Evolutionary conservation across 2,797 vertebrate species (phyloP), one percentile per base, ranked within the genome.

Genomic region (Acrossocheilus wenchowensis): DNA sequence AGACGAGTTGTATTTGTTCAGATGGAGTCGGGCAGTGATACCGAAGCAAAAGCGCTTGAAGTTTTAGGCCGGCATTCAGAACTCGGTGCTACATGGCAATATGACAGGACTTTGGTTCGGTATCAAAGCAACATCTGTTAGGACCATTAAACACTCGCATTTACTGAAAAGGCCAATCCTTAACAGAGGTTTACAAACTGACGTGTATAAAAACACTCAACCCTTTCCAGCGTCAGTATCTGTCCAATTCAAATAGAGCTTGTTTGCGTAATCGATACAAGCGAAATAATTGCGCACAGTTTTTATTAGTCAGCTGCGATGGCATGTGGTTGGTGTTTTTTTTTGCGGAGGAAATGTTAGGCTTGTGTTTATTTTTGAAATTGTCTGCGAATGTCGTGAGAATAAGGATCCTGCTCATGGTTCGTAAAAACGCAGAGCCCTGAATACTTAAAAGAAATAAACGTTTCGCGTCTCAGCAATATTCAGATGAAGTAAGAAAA

Each of bases 341-440:
- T 26, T 52, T 30, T 19, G 74, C 2, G 6, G 19, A 21, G 50
- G 34, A 36, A 60, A 66, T 43, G 50, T 57, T 48, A 77, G 54
- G 78, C 39, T 17, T 81, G 62, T 82, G 78, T 81, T 88, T 83
- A 48, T 75, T 66, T 83, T 79, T 81, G 43, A 81, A 88, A 90
- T 87, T 82, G 82, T 57, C 87, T 83, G 43, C 50, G 14, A 54
- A 84, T 74, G n/a, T 74, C 34, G 54, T 66, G 48, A 85, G 79
- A 60, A 79, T 19, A 62, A 43, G 73, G 34, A 74, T 50, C 54
- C 14, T 79, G 45, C 36, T 39, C 6, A 30, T 83, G 43, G 79
- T 64, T 81, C 19, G 23, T 78, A 78, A 77, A 81, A 36, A 81
- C 21, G 10, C 66, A 23, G 15, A 66, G 30, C 72, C 41, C 54